Conservation (phyloP, 2,888 invertebrate species). For the Plutella xylostella region DNA sequence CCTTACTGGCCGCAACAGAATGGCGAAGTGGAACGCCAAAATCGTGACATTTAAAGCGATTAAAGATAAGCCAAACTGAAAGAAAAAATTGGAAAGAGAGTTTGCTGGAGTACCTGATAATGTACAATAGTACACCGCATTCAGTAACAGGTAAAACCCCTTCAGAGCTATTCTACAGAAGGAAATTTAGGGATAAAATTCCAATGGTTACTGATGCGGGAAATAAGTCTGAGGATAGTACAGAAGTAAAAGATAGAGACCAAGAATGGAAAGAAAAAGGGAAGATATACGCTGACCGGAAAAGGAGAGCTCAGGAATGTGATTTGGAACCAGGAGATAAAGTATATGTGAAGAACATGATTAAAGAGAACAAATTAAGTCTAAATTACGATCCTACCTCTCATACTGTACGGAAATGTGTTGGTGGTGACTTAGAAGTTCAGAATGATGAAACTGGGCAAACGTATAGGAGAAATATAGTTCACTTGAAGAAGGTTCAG, state of each 20-base stretch:
- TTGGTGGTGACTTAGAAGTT: constrained; percentile 1
- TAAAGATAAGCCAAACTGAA: constrained; percentile 17
- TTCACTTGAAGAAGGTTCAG: constrained; percentile 4
- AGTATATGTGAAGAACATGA: constrained; percentile 6
- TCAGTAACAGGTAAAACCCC: constrained; percentile 7
- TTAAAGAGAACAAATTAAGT: constrained; percentile 2
- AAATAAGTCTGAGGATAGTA: background rate
- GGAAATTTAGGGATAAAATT: constrained; percentile 6
- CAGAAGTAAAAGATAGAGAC: constrained; percentile 2
- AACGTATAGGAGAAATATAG: background rate
- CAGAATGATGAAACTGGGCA: constrained; percentile 6
- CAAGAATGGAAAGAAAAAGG: constrained; percentile 1
- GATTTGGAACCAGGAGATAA: constrained; percentile 4
- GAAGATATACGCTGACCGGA: background rate
- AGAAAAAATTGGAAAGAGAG: constrained; percentile 14
- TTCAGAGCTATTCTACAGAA: constrained; percentile 1
- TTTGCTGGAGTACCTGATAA: constrained; percentile 12
- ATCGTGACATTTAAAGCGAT: constrained; percentile 22
- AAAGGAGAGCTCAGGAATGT: background rate
- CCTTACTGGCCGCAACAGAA: constrained; percentile 25
- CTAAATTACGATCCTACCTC: background rate
- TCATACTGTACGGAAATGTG: constrained; percentile 3
- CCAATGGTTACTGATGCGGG: constrained; percentile 1
- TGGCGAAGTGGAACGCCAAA: constrained; percentile 25
- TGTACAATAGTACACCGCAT: constrained; percentile 12